These are phyloP conservation scores for Drosophila pseudoananassae DNA, from an alignment of 1,140 invertebrate species.

Conservation along the genomic window DNA sequence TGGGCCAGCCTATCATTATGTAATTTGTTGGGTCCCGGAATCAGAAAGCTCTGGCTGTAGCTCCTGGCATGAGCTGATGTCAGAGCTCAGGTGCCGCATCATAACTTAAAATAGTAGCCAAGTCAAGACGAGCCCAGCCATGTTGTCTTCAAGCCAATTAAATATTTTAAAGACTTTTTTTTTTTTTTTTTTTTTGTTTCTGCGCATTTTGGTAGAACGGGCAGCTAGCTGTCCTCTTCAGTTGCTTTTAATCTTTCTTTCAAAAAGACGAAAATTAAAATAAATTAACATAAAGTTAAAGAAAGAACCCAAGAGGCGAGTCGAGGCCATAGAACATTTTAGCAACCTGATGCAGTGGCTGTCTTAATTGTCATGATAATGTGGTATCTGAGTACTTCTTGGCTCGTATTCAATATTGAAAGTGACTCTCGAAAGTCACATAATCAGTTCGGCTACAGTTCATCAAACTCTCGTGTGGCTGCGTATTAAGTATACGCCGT, in stretches of 20 bases:
- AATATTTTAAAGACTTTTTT: conserved; percentile 62
- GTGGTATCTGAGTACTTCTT: conserved; percentile 10
- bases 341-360: conserved; percentile 46
- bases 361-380: conserved; percentile 79
- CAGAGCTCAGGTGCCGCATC: conserved; percentile 58
- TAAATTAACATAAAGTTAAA: conserved; percentile 76
- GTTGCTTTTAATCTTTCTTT: conserved; percentile 63
- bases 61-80: conserved; percentile 58
- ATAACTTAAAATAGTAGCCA: conserved; percentile 78
- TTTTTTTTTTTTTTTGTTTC: conserved; percentile 23
- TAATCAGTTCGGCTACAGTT: conserved; percentile 24
- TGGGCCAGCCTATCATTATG: conserved; percentile 64
- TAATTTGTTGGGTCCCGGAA: conserved; percentile 65
- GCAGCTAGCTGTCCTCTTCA: conserved; percentile 39
- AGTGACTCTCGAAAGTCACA: conserved; percentile 53
- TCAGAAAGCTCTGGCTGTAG: conserved; percentile 6
- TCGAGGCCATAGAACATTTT: conserved; percentile 49
- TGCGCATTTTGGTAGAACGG: conserved; percentile 35
- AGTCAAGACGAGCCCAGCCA: not conserved
- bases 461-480: conserved; percentile 42
- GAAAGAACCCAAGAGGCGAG: conserved; percentile 30
- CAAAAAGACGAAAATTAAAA: conserved; percentile 57
- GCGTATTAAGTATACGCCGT: conserved; percentile 52
- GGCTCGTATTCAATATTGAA: conserved; percentile 36
- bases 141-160: conserved; percentile 61